These are phyloP conservation scores for Motacilla alba DNA, from an alignment of 2,113 vertebrate species.

Conservation along the genomic window DNA sequence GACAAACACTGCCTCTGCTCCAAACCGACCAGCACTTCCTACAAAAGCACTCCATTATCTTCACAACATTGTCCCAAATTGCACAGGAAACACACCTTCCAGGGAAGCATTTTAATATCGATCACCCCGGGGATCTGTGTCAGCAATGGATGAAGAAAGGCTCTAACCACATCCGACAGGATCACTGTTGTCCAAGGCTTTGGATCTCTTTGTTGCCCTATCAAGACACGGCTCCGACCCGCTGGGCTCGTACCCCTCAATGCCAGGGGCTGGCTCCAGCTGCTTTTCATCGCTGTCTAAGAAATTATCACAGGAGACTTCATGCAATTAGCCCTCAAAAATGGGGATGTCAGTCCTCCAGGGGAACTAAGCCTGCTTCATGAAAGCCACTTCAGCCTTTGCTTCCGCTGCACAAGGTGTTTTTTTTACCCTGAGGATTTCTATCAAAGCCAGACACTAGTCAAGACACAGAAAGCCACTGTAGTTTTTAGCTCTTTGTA, in stretches of 20 bases:
- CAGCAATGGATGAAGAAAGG: background rate
- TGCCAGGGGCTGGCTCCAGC: background rate
- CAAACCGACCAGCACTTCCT: background rate
- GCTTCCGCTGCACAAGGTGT: background rate
- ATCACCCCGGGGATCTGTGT: background rate
- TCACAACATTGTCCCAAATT: background rate
- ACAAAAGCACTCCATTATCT: background rate
- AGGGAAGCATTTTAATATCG: background rate
- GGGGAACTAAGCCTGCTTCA: slow-evolving; percentile 17
- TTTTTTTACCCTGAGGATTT: slow-evolving; percentile 40
- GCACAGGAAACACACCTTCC: background rate
- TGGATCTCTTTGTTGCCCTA: slow-evolving; percentile 6
- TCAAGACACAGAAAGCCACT: background rate
- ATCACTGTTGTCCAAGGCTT: background rate
- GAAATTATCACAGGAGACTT: slow-evolving; percentile 24
- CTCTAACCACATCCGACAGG: background rate
- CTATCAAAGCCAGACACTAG: slow-evolving; percentile 26
- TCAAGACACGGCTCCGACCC: background rate
- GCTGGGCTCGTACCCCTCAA: background rate
- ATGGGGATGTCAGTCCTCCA: slow-evolving; percentile 4
- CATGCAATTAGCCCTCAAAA: slow-evolving; percentile 25
- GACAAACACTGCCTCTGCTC: background rate
- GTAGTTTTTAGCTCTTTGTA: slow-evolving; percentile 21
- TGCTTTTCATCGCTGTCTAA: background rate
- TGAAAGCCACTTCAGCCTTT: slow-evolving; percentile 38